Base-by-base conservation (phyloP, 2,888 invertebrate genomes). In the Parnassius apollo region DNA sequence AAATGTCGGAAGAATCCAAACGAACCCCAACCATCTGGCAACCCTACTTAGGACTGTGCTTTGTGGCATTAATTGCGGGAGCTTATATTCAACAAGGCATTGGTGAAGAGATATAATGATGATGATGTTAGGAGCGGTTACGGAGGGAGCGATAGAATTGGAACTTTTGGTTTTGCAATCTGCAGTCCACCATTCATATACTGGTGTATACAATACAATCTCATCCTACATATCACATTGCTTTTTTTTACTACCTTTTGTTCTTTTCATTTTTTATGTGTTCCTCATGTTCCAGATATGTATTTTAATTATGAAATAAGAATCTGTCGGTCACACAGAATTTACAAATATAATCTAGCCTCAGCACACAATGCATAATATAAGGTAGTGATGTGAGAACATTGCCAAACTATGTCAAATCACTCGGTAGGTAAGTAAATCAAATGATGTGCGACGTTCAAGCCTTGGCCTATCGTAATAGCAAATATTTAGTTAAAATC, bases 291-390 rank as follows among this genome's bases (percentile, higher is more conserved):
- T n/a, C 49, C 13, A 49, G 13, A 9, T 49, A 18, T 49, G 13
- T 7, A 11, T 49, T 49, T 12, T 49, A 13, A 49, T 49, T 9
- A 13, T 49, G 8, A 13, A 46, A 46, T 4, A 46, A 35, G 7
- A 35, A 35, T 46, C 0, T 9, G 12, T 49, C 2, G 4, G 45
- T 62, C 57, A 12, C 57, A 62, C 42, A 42, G 46, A 52, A 12
- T 52, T 42, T 52, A 46, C 61, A 45, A 51, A 61, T 52, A 53
- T 12, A 57, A 52, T 42, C 42, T 13, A 22, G 60, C 42, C 48
- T 44, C 42, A 57, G n/a, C 57, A 57, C 53, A 62, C 62, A 62
- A 62, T 62, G 52, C 13, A 48, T 60, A 45, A 53, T 53, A 59
- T 53, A 18, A 60, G 49, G 48, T 46, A 44, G 46, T 57, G 18